phyloP scores from a whole-genome alignment of 2,888 invertebrate genomes.

The Epistrophe grossulariae region DNA sequence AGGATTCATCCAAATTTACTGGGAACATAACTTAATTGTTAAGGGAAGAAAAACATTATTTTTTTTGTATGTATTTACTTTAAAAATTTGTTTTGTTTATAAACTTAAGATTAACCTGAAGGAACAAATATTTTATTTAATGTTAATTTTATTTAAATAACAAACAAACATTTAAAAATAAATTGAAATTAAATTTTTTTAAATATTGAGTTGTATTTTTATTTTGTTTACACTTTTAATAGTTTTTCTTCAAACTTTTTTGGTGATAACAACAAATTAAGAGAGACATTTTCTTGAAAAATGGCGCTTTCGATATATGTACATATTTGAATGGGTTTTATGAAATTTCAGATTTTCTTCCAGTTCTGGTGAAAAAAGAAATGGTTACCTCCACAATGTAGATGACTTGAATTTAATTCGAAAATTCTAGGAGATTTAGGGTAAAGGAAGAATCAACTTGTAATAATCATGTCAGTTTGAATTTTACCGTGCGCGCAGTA shows the following conservation, averaged over 20 bases:
- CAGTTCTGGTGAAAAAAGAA: too few relatives aligned
- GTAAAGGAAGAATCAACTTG: too few relatives aligned
- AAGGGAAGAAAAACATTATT: conserved; percentile 19
- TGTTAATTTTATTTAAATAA: conserved; percentile 64
- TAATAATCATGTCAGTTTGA: too few relatives aligned
- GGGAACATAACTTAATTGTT: conserved; percentile 47
- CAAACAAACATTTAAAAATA: conserved; percentile 46
- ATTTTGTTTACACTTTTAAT: not conserved
- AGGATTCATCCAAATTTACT: conserved; percentile 13
- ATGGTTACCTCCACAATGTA: too few relatives aligned
- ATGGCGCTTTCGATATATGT: not conserved
- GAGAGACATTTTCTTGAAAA: not conserved
- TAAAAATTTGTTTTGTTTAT: conserved; percentile 47
- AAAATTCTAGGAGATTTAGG: too few relatives aligned
- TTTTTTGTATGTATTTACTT: conserved; percentile 21
- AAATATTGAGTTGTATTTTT: conserved; percentile 25
- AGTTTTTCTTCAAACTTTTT: not conserved
- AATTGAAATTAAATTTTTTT: conserved; percentile 65
- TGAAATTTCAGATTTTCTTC: not conserved
- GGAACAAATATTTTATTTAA: conserved; percentile 63
- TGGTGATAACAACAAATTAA: not conserved
- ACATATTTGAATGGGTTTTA: too few relatives aligned
- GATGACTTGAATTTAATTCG: too few relatives aligned
- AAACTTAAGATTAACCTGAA: conserved; percentile 61
- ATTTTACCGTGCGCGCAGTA: too few relatives aligned